A percentile compares a stretch with the other conserved stretches of the same genome.
Evolutionary conservation across 2,113 vertebrate genomes (phyloP).

Genomic region (Sinocyclocheilus anophthalmus): DNA sequence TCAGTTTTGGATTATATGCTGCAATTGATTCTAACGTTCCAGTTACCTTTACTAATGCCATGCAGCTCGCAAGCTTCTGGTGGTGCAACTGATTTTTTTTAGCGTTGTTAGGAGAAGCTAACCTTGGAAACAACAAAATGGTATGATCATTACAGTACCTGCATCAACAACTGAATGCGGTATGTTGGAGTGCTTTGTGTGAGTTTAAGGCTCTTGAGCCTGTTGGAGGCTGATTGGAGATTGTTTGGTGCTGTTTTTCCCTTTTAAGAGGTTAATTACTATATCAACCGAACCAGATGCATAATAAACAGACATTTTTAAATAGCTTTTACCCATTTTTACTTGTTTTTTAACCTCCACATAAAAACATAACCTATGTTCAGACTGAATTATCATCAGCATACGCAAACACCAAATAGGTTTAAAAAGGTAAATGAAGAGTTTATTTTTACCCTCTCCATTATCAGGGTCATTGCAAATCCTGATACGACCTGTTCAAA

Average conservation of each 20-base stretch:
- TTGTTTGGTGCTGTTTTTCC: slow-evolving; percentile 30
- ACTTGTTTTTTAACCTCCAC: neutral
- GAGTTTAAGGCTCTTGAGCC: slow-evolving; percentile 6
- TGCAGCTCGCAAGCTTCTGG: neutral
- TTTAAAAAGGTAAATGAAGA: neutral
- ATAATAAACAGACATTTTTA: slow-evolving; percentile 24
- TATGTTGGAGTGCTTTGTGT: slow-evolving; percentile 3
- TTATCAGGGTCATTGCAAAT: slow-evolving; percentile 30
- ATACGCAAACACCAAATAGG: neutral
- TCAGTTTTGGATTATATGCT: neutral
- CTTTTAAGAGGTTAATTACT: slow-evolving; percentile 51
- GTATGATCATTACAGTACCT: slow-evolving; percentile 19
- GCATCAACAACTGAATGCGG: neutral
- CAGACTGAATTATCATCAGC: neutral
- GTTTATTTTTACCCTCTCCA: slow-evolving; percentile 6
- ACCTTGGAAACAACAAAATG: slow-evolving; percentile 12
- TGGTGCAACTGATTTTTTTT: neutral
- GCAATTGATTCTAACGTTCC: neutral
- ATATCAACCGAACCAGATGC: neutral
- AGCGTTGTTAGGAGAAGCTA: slow-evolving; percentile 5
- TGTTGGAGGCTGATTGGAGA: slow-evolving; percentile 39
- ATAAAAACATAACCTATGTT: neutral
- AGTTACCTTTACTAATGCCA: slow-evolving; percentile 30
- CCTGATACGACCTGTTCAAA: neutral
- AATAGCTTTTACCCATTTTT: slow-evolving; percentile 28